Conservation (phyloP, 2,888 invertebrate genomes). For the Lasioglossum vierecki region DNA sequence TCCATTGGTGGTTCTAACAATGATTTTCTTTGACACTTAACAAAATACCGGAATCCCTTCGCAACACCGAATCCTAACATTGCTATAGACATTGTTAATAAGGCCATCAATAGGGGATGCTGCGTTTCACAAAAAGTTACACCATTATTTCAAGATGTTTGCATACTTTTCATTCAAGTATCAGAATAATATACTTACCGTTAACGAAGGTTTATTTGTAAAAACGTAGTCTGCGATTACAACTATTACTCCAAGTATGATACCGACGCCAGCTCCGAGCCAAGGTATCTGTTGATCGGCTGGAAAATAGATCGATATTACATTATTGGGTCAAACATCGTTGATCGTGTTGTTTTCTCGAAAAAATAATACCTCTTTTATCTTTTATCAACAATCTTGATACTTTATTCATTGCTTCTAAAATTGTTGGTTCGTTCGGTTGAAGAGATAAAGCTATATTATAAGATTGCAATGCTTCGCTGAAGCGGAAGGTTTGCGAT, state of each 20-base stretch:
- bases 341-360: background rate
- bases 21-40: conserved; percentile 85
- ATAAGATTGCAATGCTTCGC: conserved; percentile 89
- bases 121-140: conserved; percentile 81
- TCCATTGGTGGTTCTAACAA: conserved; percentile 85
- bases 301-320: conserved; percentile 80
- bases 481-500: conserved; percentile 88
- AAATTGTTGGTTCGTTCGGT: conserved; percentile 88
- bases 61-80: conserved; percentile 89
- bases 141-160: conserved; percentile 22
- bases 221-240: conserved; percentile 89
- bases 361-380: conserved; percentile 85
- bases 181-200: conserved; percentile 84
- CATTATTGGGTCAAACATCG: background rate
- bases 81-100: conserved; percentile 88
- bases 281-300: conserved; percentile 90
- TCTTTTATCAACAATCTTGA: conserved; percentile 87
- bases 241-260: conserved; percentile 88
- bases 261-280: conserved; percentile 90
- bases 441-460: conserved; percentile 88
- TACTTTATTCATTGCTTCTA: conserved; percentile 87
- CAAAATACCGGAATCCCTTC: conserved; percentile 85
- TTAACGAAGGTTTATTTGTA: conserved; percentile 87
- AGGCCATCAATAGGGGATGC: conserved; percentile 90
- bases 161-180: conserved; percentile 17